These are phyloP conservation scores for Hepsetus odoe DNA, from an alignment of 2,113 vertebrate genomes.

Conservation along the genomic window DNA sequence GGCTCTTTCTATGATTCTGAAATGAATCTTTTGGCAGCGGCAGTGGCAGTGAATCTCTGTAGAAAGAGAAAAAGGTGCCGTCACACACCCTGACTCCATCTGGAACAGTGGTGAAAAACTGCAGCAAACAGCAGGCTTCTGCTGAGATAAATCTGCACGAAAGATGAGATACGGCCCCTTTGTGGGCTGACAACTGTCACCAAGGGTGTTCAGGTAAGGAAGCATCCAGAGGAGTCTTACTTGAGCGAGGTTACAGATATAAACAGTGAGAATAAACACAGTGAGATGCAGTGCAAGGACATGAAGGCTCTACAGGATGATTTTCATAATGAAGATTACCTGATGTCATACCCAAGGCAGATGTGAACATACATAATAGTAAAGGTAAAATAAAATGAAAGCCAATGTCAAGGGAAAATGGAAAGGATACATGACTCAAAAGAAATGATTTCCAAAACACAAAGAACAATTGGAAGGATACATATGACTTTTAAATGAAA, in stretches of 20 bases:
- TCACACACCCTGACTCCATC: slow-evolving; percentile 1
- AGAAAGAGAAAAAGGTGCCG: background rate
- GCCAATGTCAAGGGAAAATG: too few species aligned
- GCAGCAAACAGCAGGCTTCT: slow-evolving; percentile 2
- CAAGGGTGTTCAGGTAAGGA: slow-evolving; percentile 2
- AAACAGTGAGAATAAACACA: slow-evolving; percentile 5
- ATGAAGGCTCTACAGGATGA: background rate
- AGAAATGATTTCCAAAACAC: too few species aligned
- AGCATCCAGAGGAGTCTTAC: background rate
- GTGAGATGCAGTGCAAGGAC: background rate
- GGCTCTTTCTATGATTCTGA: background rate
- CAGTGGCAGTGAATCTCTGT: background rate
- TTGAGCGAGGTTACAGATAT: background rate
- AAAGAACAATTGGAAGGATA: too few species aligned
- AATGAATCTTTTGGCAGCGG: background rate
- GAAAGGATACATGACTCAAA: too few species aligned
- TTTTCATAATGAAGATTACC: background rate
- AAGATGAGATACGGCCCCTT: background rate
- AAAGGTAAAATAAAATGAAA: too few species aligned
- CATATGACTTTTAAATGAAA: too few species aligned
- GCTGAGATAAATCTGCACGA: background rate
- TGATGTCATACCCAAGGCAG: too few species aligned
- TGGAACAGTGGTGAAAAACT: slow-evolving; percentile 3
- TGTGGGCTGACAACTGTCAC: background rate
- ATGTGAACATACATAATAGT: too few species aligned